These are phyloP conservation scores for Asobara japonica DNA, from an alignment of 1,140 invertebrate species.

Conservation along the genomic window DNA sequence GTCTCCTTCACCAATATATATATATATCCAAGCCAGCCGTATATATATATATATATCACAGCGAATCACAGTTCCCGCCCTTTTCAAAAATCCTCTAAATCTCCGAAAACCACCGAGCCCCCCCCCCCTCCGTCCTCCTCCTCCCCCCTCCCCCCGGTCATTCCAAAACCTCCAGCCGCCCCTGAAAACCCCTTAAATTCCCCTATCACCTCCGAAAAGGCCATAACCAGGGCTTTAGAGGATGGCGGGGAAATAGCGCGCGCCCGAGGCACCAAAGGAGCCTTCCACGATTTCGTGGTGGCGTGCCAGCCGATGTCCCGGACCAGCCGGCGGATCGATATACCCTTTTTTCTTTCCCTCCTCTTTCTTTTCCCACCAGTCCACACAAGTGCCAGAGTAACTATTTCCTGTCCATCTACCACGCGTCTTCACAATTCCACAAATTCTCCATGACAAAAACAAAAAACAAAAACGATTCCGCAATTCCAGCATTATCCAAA, in stretches of 20 bases:
- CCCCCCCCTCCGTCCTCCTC: no score
- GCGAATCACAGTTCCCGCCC: no score
- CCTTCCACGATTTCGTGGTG: conserved; percentile 49
- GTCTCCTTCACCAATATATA: no score
- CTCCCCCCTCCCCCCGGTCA: no score
- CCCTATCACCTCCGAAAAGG: not conserved
- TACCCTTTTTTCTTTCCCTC: conserved; percentile 53
- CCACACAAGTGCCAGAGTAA: not conserved
- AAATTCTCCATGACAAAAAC: not conserved
- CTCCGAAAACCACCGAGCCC: no score
- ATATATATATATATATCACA: no score
- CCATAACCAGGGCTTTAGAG: not conserved
- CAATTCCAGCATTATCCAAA: no score
- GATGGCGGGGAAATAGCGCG: conserved; percentile 28
- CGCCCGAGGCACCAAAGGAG: conserved; percentile 40
- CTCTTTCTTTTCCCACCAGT: conserved; percentile 29
- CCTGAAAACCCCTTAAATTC: not conserved
- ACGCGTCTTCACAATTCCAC: not conserved
- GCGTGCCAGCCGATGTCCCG: conserved; percentile 59
- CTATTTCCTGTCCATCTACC: not conserved
- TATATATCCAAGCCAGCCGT: no score
- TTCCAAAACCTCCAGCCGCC: no score
- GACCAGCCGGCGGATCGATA: conserved; percentile 57
- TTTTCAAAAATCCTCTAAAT: no score
- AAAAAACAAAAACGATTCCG: no score